Conservation (phyloP, 1,140 invertebrate genomes). For the Drosophila serrata region DNA sequence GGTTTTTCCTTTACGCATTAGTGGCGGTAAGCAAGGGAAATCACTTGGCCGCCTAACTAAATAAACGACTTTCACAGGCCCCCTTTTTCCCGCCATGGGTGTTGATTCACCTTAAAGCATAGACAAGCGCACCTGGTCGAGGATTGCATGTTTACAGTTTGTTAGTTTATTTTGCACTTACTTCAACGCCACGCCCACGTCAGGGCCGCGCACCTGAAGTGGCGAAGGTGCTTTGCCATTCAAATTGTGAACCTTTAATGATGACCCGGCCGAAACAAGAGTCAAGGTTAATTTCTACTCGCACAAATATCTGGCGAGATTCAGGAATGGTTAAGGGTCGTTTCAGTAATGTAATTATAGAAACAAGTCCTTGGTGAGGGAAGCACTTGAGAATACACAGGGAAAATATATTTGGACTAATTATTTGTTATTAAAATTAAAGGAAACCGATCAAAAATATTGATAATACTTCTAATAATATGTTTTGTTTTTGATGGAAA, state of each 20-base stretch:
- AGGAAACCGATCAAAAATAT: not conserved
- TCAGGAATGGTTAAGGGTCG: constrained; percentile 13
- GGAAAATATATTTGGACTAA: not conserved
- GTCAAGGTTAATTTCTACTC: constrained; percentile 30
- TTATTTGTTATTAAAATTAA: not conserved
- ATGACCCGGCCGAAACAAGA: constrained; percentile 18
- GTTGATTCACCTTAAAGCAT: constrained; percentile 35
- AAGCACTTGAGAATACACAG: not conserved
- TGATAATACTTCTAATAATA: not conserved
- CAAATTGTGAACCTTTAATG: constrained; percentile 23
- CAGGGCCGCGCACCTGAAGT: constrained; percentile 12
- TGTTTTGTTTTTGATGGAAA: not conserved
- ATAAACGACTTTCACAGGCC: constrained; percentile 44
- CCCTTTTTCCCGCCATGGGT: not conserved
- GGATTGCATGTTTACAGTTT: constrained; percentile 63
- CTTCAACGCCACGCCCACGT: constrained; percentile 24
- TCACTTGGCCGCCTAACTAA: constrained; percentile 57
- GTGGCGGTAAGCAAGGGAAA: constrained; percentile 51
- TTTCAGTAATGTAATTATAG: constrained; percentile 42
- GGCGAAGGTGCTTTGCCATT: constrained; percentile 2
- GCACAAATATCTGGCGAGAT: constrained; percentile 12
- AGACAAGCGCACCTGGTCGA: constrained; percentile 24
- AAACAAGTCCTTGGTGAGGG: constrained; percentile 25
- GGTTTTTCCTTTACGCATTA: constrained; percentile 54
- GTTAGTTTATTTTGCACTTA: constrained; percentile 63